A percentile compares a stretch with the other conserved stretches of the same genome.
Conservation (phyloP, 1,140 invertebrate species). For the Spodoptera frugiperda region DNA sequence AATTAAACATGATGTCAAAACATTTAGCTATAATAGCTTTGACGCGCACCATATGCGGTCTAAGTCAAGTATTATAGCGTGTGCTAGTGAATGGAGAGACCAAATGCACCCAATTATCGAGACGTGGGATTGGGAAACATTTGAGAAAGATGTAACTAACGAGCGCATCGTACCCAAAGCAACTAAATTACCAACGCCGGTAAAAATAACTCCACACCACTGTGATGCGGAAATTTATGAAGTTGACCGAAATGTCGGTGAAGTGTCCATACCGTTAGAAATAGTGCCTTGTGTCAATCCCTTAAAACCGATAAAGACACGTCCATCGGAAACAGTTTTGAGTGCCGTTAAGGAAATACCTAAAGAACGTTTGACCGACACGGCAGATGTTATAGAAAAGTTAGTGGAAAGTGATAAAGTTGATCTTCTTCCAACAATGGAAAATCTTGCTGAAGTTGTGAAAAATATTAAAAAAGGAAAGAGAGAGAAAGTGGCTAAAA, state of each 20-base stretch:
- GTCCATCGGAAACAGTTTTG: conserved; percentile 84
- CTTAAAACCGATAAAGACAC: conserved; percentile 86
- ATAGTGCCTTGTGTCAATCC: conserved; percentile 88
- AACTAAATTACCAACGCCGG: conserved; percentile 84
- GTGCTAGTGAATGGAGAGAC: conserved; percentile 87
- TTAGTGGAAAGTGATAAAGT: conserved; percentile 85
- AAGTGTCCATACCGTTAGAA: conserved; percentile 87
- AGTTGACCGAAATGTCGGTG: conserved; percentile 81
- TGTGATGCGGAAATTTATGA: conserved; percentile 82
- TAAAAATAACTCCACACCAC: conserved; percentile 83
- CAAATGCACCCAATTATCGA: conserved; percentile 87
- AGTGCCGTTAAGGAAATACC: conserved; percentile 85
- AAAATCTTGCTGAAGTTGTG: conserved; percentile 88
- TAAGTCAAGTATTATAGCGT: conserved; percentile 83
- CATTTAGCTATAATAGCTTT: conserved; percentile 72
- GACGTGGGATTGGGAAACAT: conserved; percentile 88
- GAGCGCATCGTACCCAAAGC: conserved; percentile 73
- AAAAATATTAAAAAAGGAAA: conserved; percentile 88
- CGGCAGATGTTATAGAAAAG: conserved; percentile 87
- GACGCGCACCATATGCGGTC: conserved; percentile 80
- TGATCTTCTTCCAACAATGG: conserved; percentile 87
- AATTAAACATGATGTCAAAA: conserved; percentile 77
- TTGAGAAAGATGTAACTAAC: conserved; percentile 85
- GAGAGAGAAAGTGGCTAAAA: conserved; percentile 86
- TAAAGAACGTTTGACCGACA: conserved; percentile 85